phyloP scores from a whole-genome alignment of 1,140 invertebrate genomes.

The Aphelenchoides avenae region DNA sequence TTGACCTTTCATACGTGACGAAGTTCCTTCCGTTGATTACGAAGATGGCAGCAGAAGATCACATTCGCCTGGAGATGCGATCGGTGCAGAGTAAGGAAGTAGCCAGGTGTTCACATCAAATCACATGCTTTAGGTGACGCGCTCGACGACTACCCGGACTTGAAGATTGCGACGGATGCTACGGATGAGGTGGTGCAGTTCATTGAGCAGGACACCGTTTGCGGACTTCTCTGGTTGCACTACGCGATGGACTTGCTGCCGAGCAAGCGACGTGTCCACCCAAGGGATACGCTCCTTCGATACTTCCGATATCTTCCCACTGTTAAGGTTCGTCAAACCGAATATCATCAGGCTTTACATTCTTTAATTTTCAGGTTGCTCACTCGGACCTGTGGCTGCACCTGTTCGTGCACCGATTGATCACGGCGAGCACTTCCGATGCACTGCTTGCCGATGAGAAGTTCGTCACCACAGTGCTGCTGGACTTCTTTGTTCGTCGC shows the following conservation, averaged over 20 bases:
- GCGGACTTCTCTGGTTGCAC: slow-evolving; percentile 25
- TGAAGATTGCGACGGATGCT: not conserved
- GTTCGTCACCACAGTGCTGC: too few relatives aligned
- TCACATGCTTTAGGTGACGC: slow-evolving; percentile 12
- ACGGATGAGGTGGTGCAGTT: slow-evolving; percentile 5
- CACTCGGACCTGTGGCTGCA: slow-evolving; percentile 16
- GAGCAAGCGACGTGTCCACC: slow-evolving; percentile 6
- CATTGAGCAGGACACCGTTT: slow-evolving; percentile 4
- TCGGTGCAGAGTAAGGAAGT: slow-evolving; percentile 15
- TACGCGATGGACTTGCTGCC: slow-evolving; percentile 10
- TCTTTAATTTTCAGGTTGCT: slow-evolving; percentile 18
- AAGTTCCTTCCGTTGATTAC: slow-evolving; percentile 29
- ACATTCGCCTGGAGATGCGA: slow-evolving; percentile 29
- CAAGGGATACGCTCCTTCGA: not conserved
- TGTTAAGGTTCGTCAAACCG: slow-evolving; percentile 1
- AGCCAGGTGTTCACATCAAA: not conserved
- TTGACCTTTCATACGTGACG: slow-evolving; percentile 28
- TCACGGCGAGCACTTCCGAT: too few relatives aligned
- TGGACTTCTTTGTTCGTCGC: too few relatives aligned
- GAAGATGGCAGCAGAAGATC: slow-evolving; percentile 26
- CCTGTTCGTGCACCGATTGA: slow-evolving; percentile 12
- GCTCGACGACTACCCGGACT: slow-evolving; percentile 5
- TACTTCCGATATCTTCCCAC: slow-evolving; percentile 8
- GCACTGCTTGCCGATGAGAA: too few relatives aligned
- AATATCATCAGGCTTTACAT: not conserved